Percentiles rank a stretch among this genome's conserved stretches.
Evolutionary conservation across 2,888 invertebrate species (phyloP).

Genomic region (Rotaria magnacalcarata): DNA sequence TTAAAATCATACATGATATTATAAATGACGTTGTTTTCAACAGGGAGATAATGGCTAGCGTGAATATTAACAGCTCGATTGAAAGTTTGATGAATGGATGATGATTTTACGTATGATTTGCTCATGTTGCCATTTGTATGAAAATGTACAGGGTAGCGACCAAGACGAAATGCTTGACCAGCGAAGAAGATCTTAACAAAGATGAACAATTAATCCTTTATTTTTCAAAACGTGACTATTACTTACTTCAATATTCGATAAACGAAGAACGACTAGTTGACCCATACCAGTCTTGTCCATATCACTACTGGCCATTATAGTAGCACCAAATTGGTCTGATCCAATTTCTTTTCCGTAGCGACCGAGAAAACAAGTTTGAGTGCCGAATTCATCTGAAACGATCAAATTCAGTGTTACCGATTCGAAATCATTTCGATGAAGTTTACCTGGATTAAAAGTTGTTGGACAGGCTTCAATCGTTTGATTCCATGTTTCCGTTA

Average conservation of each 20-base stretch:
- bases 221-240: too few species aligned
- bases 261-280: constrained; percentile 29
- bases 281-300: too few species aligned
- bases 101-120: constrained; percentile 52
- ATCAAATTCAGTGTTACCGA: too few species aligned
- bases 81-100: constrained; percentile 52
- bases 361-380: constrained; percentile 56
- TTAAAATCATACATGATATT: constrained; percentile 30
- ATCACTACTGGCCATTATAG: constrained; percentile 49
- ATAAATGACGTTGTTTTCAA: constrained; percentile 49
- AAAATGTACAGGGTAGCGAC: constrained; percentile 56
- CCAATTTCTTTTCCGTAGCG: constrained; percentile 56
- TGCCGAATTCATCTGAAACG: constrained; percentile 53
- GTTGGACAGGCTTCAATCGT: constrained; percentile 53
- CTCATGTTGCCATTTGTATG: constrained; percentile 54
- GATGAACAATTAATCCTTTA: too few species aligned
- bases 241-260: constrained; percentile 39
- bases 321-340: constrained; percentile 54
- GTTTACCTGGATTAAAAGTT: constrained; percentile 55
- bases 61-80: constrained; percentile 57
- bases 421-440: too few species aligned
- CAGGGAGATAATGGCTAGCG: constrained; percentile 51
- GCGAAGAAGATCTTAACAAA: background rate
- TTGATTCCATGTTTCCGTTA: constrained; percentile 52
- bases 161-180: constrained; percentile 50